These are phyloP conservation scores for Noctua fimbriata DNA, from an alignment of 2,888 invertebrate species.

Conservation along the genomic window DNA sequence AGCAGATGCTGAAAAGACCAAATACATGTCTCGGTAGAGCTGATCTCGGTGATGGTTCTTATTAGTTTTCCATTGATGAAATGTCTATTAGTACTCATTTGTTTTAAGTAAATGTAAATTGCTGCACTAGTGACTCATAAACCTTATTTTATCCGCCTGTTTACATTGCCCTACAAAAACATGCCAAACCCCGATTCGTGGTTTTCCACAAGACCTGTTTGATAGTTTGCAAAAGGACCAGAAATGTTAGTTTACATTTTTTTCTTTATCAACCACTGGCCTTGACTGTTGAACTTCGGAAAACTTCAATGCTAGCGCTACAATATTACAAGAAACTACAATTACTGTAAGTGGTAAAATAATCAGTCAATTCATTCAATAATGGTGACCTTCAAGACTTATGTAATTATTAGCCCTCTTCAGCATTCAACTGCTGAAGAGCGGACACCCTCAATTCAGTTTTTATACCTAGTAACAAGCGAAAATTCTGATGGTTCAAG, in stretches of 20 bases:
- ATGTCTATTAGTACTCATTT: too few relatives aligned
- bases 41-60: too few relatives aligned
- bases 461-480: neutral
- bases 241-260: neutral
- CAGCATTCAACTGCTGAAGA: neutral
- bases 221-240: neutral
- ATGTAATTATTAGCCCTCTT: neutral
- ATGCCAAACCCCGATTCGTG: neutral
- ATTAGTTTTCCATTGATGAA: too few relatives aligned
- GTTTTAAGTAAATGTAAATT: neutral
- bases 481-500: neutral
- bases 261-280: neutral
- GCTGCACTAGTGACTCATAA: neutral
- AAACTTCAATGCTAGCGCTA: too few relatives aligned
- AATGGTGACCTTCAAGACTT: neutral
- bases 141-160: neutral
- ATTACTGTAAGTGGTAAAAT: neutral
- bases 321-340: neutral
- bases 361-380: neutral
- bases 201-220: neutral
- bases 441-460: neutral
- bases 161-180: neutral
- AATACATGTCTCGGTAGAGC: neutral
- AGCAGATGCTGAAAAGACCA: neutral
- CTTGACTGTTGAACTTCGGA: neutral